These are phyloP conservation scores for Pygocentrus nattereri DNA, from an alignment of 2,797 vertebrate species.

Conservation along the genomic window DNA sequence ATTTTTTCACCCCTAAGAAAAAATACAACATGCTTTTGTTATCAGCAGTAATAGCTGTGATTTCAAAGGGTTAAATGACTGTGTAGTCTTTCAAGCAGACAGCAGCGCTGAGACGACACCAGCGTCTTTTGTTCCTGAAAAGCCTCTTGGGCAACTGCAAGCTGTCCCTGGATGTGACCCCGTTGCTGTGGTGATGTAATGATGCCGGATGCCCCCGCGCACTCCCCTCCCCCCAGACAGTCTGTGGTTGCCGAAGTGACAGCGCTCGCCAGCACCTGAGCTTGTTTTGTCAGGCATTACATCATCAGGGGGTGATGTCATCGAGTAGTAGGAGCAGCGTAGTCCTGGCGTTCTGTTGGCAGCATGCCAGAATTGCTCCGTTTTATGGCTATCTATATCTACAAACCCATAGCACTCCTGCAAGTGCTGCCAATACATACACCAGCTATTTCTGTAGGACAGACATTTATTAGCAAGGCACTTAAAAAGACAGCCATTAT, in stretches of 20 bases:
- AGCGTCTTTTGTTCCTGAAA: conserved; percentile 59
- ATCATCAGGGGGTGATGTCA: conserved; percentile 82
- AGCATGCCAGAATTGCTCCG: conserved; percentile 62
- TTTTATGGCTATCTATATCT: conserved; percentile 48
- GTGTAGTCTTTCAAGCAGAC: neutral
- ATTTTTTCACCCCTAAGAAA: too few relatives aligned
- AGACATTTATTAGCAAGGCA: neutral
- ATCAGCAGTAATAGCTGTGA: neutral
- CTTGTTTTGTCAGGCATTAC: conserved; percentile 81
- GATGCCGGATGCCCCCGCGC: conserved; percentile 52
- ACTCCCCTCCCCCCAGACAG: conserved; percentile 30
- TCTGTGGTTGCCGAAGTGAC: conserved; percentile 70
- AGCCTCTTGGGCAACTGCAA: conserved; percentile 56
- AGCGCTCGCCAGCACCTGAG: conserved; percentile 74
- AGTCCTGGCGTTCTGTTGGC: conserved; percentile 65
- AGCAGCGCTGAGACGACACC: neutral
- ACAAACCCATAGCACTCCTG: conserved; percentile 21
- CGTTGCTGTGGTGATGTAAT: conserved; percentile 76
- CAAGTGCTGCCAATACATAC: conserved; percentile 26
- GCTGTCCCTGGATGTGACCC: conserved; percentile 68
- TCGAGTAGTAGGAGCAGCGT: conserved; percentile 60
- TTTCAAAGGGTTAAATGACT: neutral
- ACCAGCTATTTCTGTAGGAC: neutral
- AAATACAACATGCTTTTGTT: too few relatives aligned
- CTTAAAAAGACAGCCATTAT: conserved; percentile 7